A percentile compares a stretch with the other conserved stretches of the same genome.
These are phyloP conservation scores for Melinopterus prodromus DNA, from an alignment of 2,888 invertebrate species.

Conservation along the genomic window DNA sequence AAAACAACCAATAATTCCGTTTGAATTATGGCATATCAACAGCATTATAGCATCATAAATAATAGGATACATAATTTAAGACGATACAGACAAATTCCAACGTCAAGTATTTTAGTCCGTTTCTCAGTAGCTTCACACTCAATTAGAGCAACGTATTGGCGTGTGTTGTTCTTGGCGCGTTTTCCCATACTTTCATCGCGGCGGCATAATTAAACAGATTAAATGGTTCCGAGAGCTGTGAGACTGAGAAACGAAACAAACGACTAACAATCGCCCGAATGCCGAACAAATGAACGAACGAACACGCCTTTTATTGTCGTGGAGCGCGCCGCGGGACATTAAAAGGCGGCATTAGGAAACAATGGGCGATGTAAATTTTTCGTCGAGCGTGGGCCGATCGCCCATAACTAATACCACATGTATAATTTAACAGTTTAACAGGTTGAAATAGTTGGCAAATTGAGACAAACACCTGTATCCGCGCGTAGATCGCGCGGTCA, in stretches of 20 bases:
- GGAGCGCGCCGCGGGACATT: not conserved
- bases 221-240: conserved; percentile 10
- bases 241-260: not conserved
- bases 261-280: conserved; percentile 7
- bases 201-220: conserved; percentile 14
- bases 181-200: conserved; percentile 5
- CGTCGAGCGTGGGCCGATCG: not conserved
- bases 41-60: too few relatives aligned
- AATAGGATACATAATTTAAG: too few relatives aligned
- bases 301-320: not conserved
- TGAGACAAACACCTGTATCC: conserved; percentile 28
- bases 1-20: too few relatives aligned
- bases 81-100: too few relatives aligned
- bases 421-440: conserved; percentile 18
- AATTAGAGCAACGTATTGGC: conserved; percentile 17
- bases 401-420: conserved; percentile 13
- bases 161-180: conserved; percentile 21
- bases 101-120: too few relatives aligned
- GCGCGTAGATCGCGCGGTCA: conserved; percentile 40
- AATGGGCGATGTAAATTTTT: conserved; percentile 21
- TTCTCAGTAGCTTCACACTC: conserved; percentile 19
- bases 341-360: not conserved
- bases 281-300: conserved; percentile 4
- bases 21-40: too few relatives aligned
- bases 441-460: conserved; percentile 23